These are phyloP conservation scores for Pycnomerus fuliginosus DNA, from an alignment of 2,888 invertebrate genomes.

Conservation along the genomic window DNA sequence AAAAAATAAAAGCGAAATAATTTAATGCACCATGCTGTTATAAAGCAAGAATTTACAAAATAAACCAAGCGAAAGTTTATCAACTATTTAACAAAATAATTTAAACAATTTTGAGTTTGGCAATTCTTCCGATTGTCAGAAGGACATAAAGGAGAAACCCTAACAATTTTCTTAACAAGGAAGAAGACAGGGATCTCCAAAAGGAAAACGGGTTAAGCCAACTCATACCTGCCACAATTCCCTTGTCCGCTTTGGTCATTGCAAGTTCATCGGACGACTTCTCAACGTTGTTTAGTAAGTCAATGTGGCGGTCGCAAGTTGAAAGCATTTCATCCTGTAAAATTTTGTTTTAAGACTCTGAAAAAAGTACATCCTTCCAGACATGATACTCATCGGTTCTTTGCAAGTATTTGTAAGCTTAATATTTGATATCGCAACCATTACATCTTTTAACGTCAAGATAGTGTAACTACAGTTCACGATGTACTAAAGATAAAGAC, in stretches of 20 bases:
- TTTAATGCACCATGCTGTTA: constrained; percentile 43
- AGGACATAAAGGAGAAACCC: constrained; percentile 41
- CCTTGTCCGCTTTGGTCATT: constrained; percentile 43
- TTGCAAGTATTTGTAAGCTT: too few relatives aligned
- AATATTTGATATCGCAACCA: too few relatives aligned
- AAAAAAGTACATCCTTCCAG: too few relatives aligned
- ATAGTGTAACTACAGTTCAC: too few relatives aligned
- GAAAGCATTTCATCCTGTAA: constrained; percentile 80
- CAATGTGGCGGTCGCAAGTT: constrained; percentile 84
- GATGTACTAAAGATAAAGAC: too few relatives aligned
- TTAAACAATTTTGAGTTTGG: constrained; percentile 30
- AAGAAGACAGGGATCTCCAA: constrained; percentile 45
- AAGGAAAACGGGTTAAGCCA: constrained; percentile 45
- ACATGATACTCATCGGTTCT: too few relatives aligned
- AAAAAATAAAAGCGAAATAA: constrained; percentile 33
- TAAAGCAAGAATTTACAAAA: constrained; percentile 30
- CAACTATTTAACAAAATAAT: constrained; percentile 12
- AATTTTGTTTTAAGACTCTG: too few relatives aligned
- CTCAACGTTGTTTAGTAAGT: constrained; percentile 62
- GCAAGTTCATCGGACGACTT: constrained; percentile 47
- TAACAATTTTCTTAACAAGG: constrained; percentile 43
- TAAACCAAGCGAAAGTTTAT: constrained; percentile 19
- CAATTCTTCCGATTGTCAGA: constrained; percentile 36
- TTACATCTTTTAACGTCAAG: too few relatives aligned
- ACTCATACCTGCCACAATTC: constrained; percentile 49